phyloP scores from a whole-genome alignment of 2,113 vertebrate genomes.

The Elgaria multicarinata region DNA sequence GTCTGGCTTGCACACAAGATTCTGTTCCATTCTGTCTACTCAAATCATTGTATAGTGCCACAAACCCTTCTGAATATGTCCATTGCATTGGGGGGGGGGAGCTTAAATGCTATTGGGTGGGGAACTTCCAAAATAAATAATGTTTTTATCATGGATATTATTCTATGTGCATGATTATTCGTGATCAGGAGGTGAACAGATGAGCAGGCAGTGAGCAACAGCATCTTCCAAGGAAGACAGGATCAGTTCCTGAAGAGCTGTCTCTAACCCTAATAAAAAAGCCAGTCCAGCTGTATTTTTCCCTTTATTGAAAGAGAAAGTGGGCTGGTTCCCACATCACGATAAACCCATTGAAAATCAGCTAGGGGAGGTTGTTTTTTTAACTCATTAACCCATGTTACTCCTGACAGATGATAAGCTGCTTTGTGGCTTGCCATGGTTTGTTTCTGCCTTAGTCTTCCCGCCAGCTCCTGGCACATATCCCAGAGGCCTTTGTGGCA shows the following conservation, averaged over 20 bases:
- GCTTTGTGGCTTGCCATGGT: too few relatives aligned
- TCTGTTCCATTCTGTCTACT: conserved; percentile 24
- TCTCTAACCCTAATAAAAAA: background rate
- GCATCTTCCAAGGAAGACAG: background rate
- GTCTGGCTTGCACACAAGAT: conserved; percentile 17
- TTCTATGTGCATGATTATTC: background rate
- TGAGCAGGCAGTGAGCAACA: background rate
- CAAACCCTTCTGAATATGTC: conserved; percentile 11
- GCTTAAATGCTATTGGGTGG: background rate
- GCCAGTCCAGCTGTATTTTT: background rate
- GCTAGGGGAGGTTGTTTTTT: too few relatives aligned
- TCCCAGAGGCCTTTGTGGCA: too few relatives aligned
- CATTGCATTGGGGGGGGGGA: background rate
- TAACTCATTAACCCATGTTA: too few relatives aligned
- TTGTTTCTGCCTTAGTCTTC: too few relatives aligned
- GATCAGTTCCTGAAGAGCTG: background rate
- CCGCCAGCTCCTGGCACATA: too few relatives aligned
- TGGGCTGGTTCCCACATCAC: background rate
- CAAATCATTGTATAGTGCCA: background rate
- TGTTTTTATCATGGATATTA: background rate
- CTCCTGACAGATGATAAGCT: too few relatives aligned
- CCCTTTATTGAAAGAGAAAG: background rate
- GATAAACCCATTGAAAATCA: too few relatives aligned
- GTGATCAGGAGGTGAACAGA: background rate
- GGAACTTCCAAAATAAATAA: conserved; percentile 29